Conservation (phyloP, 2,113 vertebrate genomes). For the Microtus richardsoni region DNA sequence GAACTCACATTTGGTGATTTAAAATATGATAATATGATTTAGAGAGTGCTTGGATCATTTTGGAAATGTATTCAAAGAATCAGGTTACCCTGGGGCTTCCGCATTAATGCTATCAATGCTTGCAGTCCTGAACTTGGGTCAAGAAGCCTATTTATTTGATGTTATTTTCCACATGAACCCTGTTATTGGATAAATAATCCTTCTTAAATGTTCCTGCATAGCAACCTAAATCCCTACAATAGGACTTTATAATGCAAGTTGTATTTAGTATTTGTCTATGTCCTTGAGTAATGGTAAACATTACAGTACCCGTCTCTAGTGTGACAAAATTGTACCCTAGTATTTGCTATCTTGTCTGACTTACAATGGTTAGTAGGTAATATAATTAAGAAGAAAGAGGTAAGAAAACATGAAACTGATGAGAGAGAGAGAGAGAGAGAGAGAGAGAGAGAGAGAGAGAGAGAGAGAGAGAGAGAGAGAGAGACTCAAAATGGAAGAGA, state of each 20-base stretch:
- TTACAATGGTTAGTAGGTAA: neutral
- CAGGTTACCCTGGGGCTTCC: neutral
- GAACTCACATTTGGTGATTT: constrained; percentile 17
- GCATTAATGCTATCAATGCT: neutral
- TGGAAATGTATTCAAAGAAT: neutral
- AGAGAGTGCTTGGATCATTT: neutral
- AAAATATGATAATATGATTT: constrained; percentile 42
- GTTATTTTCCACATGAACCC: neutral
- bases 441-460: neutral
- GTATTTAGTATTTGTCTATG: neutral
- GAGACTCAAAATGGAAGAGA: neutral
- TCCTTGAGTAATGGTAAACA: neutral
- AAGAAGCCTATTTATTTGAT: neutral
- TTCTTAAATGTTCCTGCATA: neutral
- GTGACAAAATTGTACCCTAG: neutral
- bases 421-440: accelerated
- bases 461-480: neutral
- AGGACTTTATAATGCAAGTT: neutral
- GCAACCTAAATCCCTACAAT: neutral
- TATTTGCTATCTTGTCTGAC: neutral
- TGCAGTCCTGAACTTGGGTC: neutral
- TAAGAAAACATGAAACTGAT: neutral
- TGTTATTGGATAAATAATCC: neutral
- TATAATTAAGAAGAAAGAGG: neutral
- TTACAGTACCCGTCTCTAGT: neutral